These are phyloP conservation scores for Hirundo rustica DNA, from an alignment of 2,797 vertebrate species.

Conservation along the genomic window DNA sequence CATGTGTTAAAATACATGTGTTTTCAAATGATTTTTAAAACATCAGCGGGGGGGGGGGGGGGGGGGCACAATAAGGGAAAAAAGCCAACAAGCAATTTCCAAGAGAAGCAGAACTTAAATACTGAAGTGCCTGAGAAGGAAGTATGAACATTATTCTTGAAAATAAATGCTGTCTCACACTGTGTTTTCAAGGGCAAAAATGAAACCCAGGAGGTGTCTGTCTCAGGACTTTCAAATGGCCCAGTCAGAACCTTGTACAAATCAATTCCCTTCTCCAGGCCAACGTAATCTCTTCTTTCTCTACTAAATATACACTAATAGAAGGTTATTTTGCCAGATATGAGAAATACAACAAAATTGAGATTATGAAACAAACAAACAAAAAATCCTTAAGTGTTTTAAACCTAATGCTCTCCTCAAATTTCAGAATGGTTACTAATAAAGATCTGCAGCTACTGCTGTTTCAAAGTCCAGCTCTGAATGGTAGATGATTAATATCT, in stretches of 20 bases:
- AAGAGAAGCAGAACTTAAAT: neutral
- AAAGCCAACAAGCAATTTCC: neutral
- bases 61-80: too few relatives aligned
- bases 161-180: neutral
- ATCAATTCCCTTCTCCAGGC: neutral
- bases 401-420: neutral
- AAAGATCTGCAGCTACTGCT: neutral
- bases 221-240: neutral
- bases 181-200: neutral
- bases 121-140: neutral
- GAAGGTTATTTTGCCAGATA: neutral
- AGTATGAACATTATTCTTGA: neutral
- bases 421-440: neutral
- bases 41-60: accelerated
- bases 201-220: accelerated
- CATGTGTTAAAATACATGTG: neutral
- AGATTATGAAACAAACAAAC: neutral
- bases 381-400: neutral
- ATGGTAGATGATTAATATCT: neutral
- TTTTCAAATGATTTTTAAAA: neutral
- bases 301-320: neutral
- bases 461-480: neutral
- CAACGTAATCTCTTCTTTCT: accelerated
- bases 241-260: neutral
- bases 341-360: neutral